Evolutionary conservation across 2,797 vertebrate species (phyloP), one percentile per base, ranked within the genome.

Genomic region (Artibeus jamaicensis): DNA sequence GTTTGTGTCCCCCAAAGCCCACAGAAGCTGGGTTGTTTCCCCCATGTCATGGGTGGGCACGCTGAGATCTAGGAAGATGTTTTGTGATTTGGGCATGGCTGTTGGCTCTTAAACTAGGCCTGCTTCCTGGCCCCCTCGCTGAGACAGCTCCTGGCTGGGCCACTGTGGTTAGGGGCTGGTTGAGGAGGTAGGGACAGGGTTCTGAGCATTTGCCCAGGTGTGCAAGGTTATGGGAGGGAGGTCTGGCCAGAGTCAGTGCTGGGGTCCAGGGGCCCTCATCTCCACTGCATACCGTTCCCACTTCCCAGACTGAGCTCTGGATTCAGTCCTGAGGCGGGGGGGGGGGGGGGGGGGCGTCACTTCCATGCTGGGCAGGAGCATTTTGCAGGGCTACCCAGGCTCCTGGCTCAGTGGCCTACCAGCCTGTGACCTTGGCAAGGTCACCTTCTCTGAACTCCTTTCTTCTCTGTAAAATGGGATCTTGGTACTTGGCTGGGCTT

Each of bases 371-470:
- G 57, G 14, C 67, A 42, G n/a, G 39, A 34, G 9, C 24, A 37
- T n/a, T 48, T 34, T 10, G 34, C 79, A 26, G n/a, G 7, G 53
- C 34, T 19, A 32, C 9, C 21, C 22, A 71, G 89, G 37, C 50
- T 83, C 42, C 77, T 50, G 55, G 42, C 22, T 82, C 44, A 37
- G 84, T 59, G 29, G 44, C 29, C 78, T 34, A 22, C 21, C n/a
- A 77, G 34, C 19, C 44, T 53, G 74, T 82, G 87, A 86, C 82
- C 87, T 94, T 78, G n/a, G 57, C 71, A 97, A 85, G 77, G 84
- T 93, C 82, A 91, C 16, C 26, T 71, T 76, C 44, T 95, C 86
- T 79, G 62, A 89, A 34, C 9, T 44, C 55, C 62, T 19, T 67
- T 78, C 65, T 77, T 94, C 71, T 83, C 59, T 87, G n/a, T 82